Conservation (phyloP, 2,113 vertebrate species). For the Bathybates hornii region DNA sequence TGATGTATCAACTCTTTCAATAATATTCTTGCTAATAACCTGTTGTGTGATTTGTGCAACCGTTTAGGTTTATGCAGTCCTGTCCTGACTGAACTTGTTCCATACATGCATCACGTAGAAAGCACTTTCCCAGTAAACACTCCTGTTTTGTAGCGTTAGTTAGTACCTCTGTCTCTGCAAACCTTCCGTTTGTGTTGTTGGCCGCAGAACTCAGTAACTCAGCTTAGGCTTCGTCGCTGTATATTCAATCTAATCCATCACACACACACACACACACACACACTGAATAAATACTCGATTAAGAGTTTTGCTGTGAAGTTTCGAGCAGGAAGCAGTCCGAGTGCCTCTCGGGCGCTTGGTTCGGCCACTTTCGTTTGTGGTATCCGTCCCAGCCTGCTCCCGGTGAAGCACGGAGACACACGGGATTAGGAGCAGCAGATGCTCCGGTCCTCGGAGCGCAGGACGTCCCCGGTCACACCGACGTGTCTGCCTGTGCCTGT, state of each 20-base stretch:
- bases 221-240: not conserved
- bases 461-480: not conserved
- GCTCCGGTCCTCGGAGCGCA: not conserved
- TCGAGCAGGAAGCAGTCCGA: not conserved
- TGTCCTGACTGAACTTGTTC: not conserved
- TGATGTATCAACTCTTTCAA: not conserved
- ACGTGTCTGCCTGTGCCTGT: not conserved
- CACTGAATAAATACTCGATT: not conserved
- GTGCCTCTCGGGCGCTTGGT: not conserved
- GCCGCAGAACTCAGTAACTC: not conserved
- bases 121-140: not conserved
- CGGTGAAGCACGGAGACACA: not conserved
- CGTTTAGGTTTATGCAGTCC: not conserved
- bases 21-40: not conserved
- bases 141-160: fast-evolving
- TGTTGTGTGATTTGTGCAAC: not conserved
- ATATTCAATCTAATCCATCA: not conserved
- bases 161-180: not conserved
- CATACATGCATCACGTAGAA: not conserved
- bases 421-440: slow-evolving; percentile 13
- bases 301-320: slow-evolving; percentile 5
- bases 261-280: not conserved
- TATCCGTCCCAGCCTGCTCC: not conserved
- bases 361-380: not conserved
- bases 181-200: not conserved